Percentiles rank a stretch among this genome's conserved stretches.
phyloP scores from a whole-genome alignment of 2,113 vertebrate species.

The Pelecanus crispus region DNA sequence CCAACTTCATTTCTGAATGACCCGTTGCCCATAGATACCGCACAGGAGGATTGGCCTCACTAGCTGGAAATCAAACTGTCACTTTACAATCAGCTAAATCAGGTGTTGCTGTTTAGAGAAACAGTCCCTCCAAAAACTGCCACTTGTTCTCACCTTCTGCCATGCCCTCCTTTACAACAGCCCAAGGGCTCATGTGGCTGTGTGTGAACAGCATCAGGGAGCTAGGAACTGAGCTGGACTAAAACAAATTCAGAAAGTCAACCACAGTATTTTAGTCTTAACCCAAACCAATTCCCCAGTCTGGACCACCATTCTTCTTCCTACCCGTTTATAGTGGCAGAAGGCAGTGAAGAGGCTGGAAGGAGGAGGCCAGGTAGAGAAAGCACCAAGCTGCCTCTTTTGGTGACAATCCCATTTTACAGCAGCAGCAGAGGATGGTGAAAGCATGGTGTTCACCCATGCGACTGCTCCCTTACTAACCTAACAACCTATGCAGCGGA shows the following conservation, averaged over 20 bases:
- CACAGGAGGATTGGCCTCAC: neutral
- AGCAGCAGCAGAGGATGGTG: neutral
- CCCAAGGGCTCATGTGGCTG: neutral
- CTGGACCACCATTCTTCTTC: neutral
- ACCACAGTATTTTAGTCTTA: neutral
- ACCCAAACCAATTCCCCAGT: neutral
- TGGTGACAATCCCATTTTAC: neutral
- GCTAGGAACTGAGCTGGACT: neutral
- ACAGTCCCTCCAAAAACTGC: neutral
- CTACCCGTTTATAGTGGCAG: neutral
- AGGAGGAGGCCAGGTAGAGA: neutral
- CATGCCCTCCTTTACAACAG: neutral
- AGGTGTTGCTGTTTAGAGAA: neutral
- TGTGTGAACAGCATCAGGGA: neutral
- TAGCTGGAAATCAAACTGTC: neutral
- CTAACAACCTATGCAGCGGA: neutral
- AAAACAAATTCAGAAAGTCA: neutral
- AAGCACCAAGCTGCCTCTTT: neutral
- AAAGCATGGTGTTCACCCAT: neutral
- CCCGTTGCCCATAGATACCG: neutral
- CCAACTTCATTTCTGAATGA: neutral
- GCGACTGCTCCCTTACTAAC: neutral
- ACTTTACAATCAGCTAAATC: neutral
- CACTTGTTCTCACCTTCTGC: neutral
- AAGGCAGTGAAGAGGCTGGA: neutral